phyloP scores from a whole-genome alignment of 2,888 invertebrate species.

The Drosophila stalkeri region DNA sequence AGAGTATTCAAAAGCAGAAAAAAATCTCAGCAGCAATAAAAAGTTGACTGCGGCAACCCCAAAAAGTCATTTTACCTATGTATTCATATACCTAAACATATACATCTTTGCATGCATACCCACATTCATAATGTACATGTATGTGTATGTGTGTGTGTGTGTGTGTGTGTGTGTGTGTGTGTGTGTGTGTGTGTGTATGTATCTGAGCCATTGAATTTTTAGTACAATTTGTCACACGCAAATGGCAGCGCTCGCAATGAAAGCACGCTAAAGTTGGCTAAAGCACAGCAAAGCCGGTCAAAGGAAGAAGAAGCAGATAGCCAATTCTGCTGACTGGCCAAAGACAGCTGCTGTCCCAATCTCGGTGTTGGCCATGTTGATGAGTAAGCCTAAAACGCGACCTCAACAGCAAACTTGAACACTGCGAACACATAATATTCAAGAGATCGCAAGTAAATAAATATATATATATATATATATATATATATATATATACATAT shows the following conservation, averaged over 20 bases:
- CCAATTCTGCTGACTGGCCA: constrained; percentile 36
- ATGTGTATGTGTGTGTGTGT: not conserved
- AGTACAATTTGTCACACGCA: constrained; percentile 58
- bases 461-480: not conserved
- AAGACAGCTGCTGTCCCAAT: constrained; percentile 23
- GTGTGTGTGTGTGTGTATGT: too few relatives aligned
- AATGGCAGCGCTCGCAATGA: constrained; percentile 52
- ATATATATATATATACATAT: not conserved
- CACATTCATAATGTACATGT: not conserved
- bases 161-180: not conserved
- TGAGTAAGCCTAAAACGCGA: constrained; percentile 21
- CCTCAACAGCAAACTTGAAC: constrained; percentile 16
- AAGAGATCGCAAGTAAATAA: not conserved
- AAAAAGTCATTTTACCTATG: constrained; percentile 41
- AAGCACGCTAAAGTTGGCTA: constrained; percentile 52
- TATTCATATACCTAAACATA: not conserved
- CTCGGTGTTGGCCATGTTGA: constrained; percentile 22
- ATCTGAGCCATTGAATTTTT: constrained; percentile 48
- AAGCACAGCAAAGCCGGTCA: constrained; percentile 38
- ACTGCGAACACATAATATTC: not conserved
- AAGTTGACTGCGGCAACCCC: constrained; percentile 36
- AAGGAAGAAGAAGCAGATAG: constrained; percentile 22
- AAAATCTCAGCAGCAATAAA: constrained; percentile 1
- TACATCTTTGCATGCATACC: not conserved
- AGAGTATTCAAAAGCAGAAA: not conserved